Percentiles rank a stretch among this genome's conserved stretches.
These are phyloP conservation scores for Heterodera filipjevi DNA, from an alignment of 2,888 invertebrate species.

Conservation along the genomic window DNA sequence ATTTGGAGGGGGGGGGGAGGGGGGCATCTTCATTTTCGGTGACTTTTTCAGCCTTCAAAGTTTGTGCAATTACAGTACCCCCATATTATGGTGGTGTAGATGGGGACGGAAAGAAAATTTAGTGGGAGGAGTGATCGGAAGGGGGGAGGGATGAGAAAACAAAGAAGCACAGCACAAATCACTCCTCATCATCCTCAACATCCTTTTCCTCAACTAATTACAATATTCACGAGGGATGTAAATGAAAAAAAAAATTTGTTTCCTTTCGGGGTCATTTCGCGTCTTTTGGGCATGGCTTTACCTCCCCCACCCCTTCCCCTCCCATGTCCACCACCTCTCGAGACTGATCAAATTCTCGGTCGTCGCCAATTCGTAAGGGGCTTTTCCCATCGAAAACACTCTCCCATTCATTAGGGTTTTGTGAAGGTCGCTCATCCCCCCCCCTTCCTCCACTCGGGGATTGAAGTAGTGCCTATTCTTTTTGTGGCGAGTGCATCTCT, in stretches of 20 bases:
- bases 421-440: background rate
- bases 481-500: background rate
- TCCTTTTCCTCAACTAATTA: background rate
- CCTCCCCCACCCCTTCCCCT: no score
- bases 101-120: background rate
- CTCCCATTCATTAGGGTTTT: background rate
- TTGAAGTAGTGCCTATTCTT: background rate
- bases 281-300: background rate
- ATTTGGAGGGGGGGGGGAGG: background rate
- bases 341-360: background rate
- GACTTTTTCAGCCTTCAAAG: background rate
- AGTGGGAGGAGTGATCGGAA: background rate
- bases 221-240: no score
- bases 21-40: constrained; percentile 15
- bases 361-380: background rate
- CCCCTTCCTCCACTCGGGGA: background rate
- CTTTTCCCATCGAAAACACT: background rate
- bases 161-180: background rate
- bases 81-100: background rate
- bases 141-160: background rate
- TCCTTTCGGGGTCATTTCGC: background rate
- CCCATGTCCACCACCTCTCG: background rate
- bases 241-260: no score
- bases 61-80: constrained; percentile 16
- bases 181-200: background rate